Conservation (phyloP, 2,113 vertebrate species). For the Eubucco bourcierii region DNA sequence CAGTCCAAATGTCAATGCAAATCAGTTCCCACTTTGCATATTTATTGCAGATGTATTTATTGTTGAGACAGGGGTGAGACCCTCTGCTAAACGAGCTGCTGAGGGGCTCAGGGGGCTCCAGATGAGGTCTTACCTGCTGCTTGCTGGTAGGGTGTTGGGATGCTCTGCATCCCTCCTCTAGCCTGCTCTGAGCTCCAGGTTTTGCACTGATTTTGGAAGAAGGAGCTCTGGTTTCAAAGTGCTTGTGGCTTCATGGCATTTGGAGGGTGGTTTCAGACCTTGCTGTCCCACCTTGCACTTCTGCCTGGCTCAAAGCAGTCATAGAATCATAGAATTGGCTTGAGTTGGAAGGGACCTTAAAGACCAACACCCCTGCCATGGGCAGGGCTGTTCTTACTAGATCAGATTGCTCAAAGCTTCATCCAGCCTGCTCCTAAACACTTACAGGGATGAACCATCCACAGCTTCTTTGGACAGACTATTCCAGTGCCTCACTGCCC, state of each 20-base stretch:
- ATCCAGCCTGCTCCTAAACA: no score
- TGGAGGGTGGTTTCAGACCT: no score
- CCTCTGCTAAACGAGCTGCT: slow-evolving; percentile 35
- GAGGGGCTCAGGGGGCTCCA: background rate
- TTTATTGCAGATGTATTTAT: slow-evolving; percentile 78
- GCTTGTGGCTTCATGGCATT: background rate
- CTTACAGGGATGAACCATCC: no score
- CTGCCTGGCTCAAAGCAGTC: background rate
- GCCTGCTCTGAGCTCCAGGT: background rate
- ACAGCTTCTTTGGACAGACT: no score
- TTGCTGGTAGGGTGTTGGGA: background rate
- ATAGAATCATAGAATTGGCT: no score
- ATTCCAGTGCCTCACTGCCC: no score
- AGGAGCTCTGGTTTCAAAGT: background rate
- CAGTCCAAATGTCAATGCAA: slow-evolving; percentile 76
- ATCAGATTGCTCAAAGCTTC: no score
- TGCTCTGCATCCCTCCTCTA: background rate
- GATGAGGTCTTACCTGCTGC: background rate
- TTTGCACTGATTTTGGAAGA: background rate
- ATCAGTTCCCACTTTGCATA: slow-evolving; percentile 76
- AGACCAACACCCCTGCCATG: no score
- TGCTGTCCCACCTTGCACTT: background rate
- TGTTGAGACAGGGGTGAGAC: slow-evolving; percentile 71
- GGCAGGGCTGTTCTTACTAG: no score
- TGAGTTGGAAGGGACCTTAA: no score